These are phyloP conservation scores for Mythimna pallens DNA, from an alignment of 2,888 invertebrate species.

Conservation along the genomic window DNA sequence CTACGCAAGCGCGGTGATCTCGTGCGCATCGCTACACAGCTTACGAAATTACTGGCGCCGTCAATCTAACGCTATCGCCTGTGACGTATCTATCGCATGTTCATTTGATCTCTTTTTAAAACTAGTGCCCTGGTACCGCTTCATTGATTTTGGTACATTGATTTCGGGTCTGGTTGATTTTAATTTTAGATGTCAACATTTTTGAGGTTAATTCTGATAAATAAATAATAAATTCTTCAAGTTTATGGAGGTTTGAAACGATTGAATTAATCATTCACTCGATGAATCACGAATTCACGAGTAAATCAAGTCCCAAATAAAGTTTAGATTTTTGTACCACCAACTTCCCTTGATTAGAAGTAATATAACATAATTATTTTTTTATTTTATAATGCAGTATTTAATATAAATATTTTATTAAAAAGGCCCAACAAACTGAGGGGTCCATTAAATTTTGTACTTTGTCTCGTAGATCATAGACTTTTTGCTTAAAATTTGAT, in stretches of 20 bases:
- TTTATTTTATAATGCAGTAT: too few relatives aligned
- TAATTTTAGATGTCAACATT: background rate
- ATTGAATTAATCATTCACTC: too few relatives aligned
- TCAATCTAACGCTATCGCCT: constrained; percentile 80
- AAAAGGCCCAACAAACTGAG: too few relatives aligned
- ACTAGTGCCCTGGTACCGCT: constrained; percentile 51
- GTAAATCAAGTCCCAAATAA: too few relatives aligned
- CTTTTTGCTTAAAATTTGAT: too few relatives aligned
- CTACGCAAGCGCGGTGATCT: constrained; percentile 50
- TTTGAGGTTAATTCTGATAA: background rate
- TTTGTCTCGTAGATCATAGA: too few relatives aligned
- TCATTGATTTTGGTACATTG: constrained; percentile 50
- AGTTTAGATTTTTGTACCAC: too few relatives aligned
- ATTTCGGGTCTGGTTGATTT: constrained; percentile 17
- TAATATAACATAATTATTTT: too few relatives aligned
- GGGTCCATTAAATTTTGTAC: too few relatives aligned
- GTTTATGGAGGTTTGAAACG: background rate
- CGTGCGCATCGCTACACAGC: constrained; percentile 74
- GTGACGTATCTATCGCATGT: constrained; percentile 72
- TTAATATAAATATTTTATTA: too few relatives aligned
- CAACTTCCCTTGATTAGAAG: too few relatives aligned
- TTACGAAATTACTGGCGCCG: constrained; percentile 80
- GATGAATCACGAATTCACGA: too few relatives aligned
- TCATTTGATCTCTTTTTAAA: constrained; percentile 54
- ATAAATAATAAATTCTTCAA: background rate